These are phyloP conservation scores for Drosophila lacertosa DNA, from an alignment of 1,140 invertebrate species.

Conservation along the genomic window DNA sequence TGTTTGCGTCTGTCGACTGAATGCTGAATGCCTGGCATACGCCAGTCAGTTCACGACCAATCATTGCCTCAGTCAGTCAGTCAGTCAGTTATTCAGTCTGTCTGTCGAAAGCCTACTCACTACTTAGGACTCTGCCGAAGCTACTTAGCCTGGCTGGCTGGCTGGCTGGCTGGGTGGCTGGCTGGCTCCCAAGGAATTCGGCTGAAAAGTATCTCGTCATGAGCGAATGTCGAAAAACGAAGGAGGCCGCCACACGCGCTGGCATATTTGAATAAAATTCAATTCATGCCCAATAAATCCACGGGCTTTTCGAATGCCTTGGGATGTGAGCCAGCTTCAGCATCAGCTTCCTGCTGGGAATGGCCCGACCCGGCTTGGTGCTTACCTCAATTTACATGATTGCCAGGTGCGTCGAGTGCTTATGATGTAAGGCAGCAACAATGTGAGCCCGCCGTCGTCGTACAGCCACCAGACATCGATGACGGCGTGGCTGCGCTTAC, in stretches of 20 bases:
- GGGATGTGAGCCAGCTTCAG: slow-evolving; percentile 6
- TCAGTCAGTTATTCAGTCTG: neutral
- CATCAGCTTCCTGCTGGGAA: neutral
- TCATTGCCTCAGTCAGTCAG: slow-evolving; percentile 20
- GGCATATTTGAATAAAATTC: slow-evolving; percentile 34
- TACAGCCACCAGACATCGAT: slow-evolving; percentile 99
- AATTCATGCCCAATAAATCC: slow-evolving; percentile 39
- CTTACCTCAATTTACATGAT: slow-evolving; percentile 91
- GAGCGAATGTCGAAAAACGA: neutral
- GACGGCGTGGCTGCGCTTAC: slow-evolving; percentile 89
- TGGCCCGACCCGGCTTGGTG: neutral
- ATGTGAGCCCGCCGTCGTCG: slow-evolving; percentile 94
- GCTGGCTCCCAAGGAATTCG: neutral
- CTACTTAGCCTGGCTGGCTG: slow-evolving; percentile 3
- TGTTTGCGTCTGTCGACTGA: slow-evolving; percentile 3
- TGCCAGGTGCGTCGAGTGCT: slow-evolving; percentile 94
- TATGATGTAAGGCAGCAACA: slow-evolving; percentile 95
- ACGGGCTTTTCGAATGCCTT: neutral
- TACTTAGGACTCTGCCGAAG: neutral
- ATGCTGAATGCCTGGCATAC: neutral
- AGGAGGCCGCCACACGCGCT: neutral
- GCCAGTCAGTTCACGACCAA: neutral
- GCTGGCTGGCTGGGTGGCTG: neutral
- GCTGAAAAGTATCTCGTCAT: slow-evolving; percentile 2
- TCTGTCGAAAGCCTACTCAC: neutral